Evolutionary conservation across 1,140 invertebrate species (phyloP).

Genomic region (Micrasema longulum): DNA sequence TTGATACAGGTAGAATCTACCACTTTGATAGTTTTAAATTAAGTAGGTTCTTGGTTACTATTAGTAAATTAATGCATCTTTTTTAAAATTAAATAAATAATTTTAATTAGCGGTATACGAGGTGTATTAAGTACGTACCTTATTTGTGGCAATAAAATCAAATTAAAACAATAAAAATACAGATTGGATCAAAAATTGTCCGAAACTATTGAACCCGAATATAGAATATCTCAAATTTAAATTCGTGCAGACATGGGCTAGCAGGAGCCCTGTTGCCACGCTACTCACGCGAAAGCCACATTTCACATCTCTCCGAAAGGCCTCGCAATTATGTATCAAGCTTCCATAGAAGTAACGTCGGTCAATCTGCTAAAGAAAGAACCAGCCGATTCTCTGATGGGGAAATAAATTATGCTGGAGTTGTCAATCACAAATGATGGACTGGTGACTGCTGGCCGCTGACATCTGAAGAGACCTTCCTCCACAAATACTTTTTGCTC

Average conservation of each 20-base stretch:
- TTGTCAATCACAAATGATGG: conserved; percentile 33
- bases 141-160: no score
- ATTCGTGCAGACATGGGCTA: not conserved
- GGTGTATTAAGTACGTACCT: no score
- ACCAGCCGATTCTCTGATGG: conserved; percentile 2
- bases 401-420: conserved; percentile 24
- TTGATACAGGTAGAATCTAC: no score
- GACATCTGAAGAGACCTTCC: conserved; percentile 8
- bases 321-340: conserved; percentile 22
- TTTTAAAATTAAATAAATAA: no score
- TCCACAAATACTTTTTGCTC: not conserved
- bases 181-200: no score
- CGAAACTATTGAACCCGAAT: no score
- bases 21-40: no score
- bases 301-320: conserved; percentile 24
- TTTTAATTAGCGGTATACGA: no score
- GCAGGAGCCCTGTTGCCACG: not conserved
- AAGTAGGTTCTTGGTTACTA: no score
- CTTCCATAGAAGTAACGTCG: conserved; percentile 17
- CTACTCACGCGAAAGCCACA: conserved; percentile 16
- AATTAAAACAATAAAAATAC: no score
- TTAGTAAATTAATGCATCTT: no score
- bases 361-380: conserved; percentile 18
- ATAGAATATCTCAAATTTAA: no score
- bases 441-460: not conserved